Evolutionary conservation across 2,888 invertebrate genomes (phyloP), one percentile per base, ranked within the genome.

Genomic region (Scaptomyza tumidula): DNA sequence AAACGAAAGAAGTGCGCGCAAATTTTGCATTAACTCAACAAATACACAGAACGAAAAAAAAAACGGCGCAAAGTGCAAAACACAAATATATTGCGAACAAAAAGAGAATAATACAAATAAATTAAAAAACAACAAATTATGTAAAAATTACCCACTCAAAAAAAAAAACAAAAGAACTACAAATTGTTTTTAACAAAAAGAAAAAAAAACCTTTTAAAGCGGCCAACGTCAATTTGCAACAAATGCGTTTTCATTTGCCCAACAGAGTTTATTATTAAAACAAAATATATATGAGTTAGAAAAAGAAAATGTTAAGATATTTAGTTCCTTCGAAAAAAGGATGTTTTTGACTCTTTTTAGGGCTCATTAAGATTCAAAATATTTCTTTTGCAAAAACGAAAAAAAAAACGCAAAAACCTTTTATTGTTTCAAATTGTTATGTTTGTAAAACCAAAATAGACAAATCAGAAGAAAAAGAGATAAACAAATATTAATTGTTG

Each of bases 291-390:
- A 57, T 41, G 41, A 16, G 3, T 77, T 50, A 19, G 14, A 45
- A 56, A n/a, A 6, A 13, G 53, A n/a, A 6, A 13, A 45, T 39
- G 4, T 4, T 49, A 13, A 64, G 11, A 16, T 50, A 19, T 63
- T 57, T 13, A 35, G 57, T 74, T 64, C 5, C 1, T 45, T 65
- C 62, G 27, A 72, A 74, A 88, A 90, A 90, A 90, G 86, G 71
- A 77, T 79, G 66, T 61, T 78, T 90, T 89, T 86, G 90, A 76
- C 74, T 87, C 88, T 90, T 88, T 89, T 79, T 83, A 83, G 91
- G 91, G 91, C 91, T 91, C 91, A 91, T 89, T 89, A 86, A 89
- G 90, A 84, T 76, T 87, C 89, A 86, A 90, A 86, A 81, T 78
- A 83, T 86, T 80, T 90, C 89, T 90, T 90, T 90, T 86, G 77